Evolutionary conservation across 2,888 invertebrate genomes (phyloP).

Genomic region (Smittia aterrima): DNA sequence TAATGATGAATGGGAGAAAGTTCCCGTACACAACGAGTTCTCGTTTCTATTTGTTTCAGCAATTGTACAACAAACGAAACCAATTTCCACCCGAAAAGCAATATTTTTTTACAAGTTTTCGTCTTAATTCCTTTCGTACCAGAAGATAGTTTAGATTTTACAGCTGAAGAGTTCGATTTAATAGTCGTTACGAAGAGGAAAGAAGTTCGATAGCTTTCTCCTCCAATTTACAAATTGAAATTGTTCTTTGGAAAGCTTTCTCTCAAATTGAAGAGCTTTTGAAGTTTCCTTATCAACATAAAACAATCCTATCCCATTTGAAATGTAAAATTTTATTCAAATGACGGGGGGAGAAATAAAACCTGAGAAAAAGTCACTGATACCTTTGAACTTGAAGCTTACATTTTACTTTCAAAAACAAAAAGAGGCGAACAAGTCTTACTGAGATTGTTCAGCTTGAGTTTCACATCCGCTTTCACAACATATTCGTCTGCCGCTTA

Average conservation of each 20-base stretch:
- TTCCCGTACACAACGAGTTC: neutral
- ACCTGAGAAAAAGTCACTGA: conserved; percentile 18
- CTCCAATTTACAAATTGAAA: neutral
- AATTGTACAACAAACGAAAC: neutral
- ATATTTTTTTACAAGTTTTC: neutral
- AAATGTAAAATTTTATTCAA: conserved; percentile 1
- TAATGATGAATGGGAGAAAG: neutral
- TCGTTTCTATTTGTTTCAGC: neutral
- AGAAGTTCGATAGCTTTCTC: neutral
- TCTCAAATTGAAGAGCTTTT: neutral
- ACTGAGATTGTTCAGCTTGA: neutral
- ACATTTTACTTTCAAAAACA: neutral
- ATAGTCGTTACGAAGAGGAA: neutral
- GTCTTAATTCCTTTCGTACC: too few relatives aligned
- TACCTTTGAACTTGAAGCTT: conserved; percentile 6
- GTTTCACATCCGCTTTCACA: too few relatives aligned
- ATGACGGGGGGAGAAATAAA: neutral
- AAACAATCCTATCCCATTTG: neutral
- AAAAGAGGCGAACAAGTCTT: neutral
- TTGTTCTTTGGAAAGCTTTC: neutral
- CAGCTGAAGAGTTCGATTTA: neutral
- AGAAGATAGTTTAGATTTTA: neutral
- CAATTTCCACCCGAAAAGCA: conserved; percentile 5
- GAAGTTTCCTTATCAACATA: neutral
- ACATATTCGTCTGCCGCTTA: too few relatives aligned